Conservation (phyloP, 2,888 invertebrate genomes). For the Ichneumon xanthorius region DNA sequence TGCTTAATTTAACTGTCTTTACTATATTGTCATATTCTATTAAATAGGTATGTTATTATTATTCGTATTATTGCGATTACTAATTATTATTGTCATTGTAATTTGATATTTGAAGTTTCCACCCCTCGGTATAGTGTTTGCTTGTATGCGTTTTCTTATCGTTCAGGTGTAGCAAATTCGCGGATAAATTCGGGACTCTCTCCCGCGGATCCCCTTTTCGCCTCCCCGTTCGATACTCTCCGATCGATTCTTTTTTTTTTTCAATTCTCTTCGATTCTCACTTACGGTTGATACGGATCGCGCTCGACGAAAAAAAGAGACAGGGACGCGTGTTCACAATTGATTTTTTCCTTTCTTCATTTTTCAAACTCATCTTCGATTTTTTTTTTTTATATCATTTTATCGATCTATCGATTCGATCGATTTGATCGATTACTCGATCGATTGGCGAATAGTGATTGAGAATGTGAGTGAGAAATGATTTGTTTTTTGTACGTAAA, state of each 20-base stretch:
- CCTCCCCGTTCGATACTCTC: slow-evolving; percentile 18
- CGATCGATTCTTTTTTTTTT: slow-evolving; percentile 16
- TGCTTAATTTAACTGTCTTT: slow-evolving; percentile 84
- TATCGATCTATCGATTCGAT: slow-evolving; percentile 42
- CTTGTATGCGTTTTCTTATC: slow-evolving; percentile 45
- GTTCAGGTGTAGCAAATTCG: slow-evolving; percentile 7
- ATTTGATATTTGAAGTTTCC: slow-evolving; percentile 51
- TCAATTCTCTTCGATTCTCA: slow-evolving; percentile 12
- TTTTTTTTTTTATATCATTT: slow-evolving; percentile 19
- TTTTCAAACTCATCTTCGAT: background rate
- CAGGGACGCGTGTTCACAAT: slow-evolving; percentile 27
- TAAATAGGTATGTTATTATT: slow-evolving; percentile 82
- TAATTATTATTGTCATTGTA: slow-evolving; percentile 71
- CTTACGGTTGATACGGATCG: background rate
- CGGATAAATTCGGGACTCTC: slow-evolving; percentile 2
- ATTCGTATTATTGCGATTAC: slow-evolving; percentile 74
- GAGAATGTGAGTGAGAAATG: slow-evolving; percentile 81
- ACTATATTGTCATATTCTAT: slow-evolving; percentile 84
- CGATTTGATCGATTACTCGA: slow-evolving; percentile 58
- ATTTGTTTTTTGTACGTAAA: slow-evolving; percentile 67
- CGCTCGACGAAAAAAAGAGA: slow-evolving; percentile 26
- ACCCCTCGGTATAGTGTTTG: slow-evolving; percentile 45
- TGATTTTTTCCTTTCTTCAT: slow-evolving; percentile 21
- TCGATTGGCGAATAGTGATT: slow-evolving; percentile 74
- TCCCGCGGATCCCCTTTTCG: slow-evolving; percentile 12